These are phyloP conservation scores for Biston betularia DNA, from an alignment of 2,888 invertebrate species.

Conservation along the genomic window DNA sequence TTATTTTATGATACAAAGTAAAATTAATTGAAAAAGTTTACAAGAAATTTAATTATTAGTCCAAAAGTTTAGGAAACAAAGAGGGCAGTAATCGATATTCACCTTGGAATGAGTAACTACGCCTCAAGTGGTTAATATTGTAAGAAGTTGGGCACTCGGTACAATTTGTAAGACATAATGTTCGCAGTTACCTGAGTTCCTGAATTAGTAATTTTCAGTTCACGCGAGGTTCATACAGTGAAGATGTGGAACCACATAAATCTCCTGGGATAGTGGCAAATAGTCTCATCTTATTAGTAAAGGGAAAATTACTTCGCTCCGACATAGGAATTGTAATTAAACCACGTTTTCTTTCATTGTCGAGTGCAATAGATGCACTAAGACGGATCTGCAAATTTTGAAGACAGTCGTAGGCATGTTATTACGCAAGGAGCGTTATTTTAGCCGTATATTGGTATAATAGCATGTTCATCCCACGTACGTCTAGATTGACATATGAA, in stretches of 20 bases:
- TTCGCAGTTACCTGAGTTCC: slow-evolving; percentile 11
- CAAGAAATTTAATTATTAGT: slow-evolving; percentile 21
- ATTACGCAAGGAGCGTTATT: no score
- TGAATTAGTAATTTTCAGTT: slow-evolving; percentile 30
- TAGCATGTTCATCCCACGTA: background rate
- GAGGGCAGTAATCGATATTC: slow-evolving; percentile 18
- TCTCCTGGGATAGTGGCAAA: background rate
- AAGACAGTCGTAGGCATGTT: background rate
- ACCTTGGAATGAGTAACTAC: slow-evolving; percentile 8
- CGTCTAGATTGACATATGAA: background rate
- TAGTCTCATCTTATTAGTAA: no score
- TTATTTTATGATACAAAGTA: slow-evolving; percentile 17
- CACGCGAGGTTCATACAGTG: slow-evolving; percentile 19
- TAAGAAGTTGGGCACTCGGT: slow-evolving; percentile 7
- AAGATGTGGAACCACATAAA: slow-evolving; percentile 1
- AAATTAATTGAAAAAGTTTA: slow-evolving; percentile 22
- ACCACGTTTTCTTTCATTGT: no score
- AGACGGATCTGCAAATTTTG: background rate
- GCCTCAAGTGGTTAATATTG: slow-evolving; percentile 17
- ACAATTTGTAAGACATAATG: slow-evolving; percentile 23
- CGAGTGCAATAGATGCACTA: background rate
- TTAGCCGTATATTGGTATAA: no score
- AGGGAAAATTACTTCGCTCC: no score
- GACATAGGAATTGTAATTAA: no score
- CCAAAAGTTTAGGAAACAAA: slow-evolving; percentile 17